A percentile compares a stretch with the other conserved stretches of the same genome.
Evolutionary conservation across 2,888 invertebrate genomes (phyloP).

Genomic region (Euspilapteryx auroguttella): DNA sequence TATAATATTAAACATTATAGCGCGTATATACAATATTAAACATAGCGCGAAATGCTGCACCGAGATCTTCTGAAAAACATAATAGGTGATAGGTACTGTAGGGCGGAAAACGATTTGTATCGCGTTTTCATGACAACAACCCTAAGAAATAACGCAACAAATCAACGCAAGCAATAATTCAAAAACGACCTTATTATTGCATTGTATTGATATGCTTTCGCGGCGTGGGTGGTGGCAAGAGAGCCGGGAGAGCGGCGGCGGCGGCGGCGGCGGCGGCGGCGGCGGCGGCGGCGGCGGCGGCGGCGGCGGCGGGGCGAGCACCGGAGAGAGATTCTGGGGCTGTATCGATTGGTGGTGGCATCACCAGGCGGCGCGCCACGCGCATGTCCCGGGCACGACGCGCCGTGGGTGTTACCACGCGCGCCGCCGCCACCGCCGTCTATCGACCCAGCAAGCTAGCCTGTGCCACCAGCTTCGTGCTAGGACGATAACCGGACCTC

Average conservation of each 20-base stretch:
- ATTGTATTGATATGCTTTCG: conserved; percentile 46
- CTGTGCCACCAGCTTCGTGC: neutral
- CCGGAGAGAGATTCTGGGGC: conserved; percentile 40
- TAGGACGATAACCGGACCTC: neutral
- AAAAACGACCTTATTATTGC: conserved; percentile 49
- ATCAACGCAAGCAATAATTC: conserved; percentile 27
- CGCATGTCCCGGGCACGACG: conserved; percentile 27
- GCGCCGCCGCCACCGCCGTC: conserved; percentile 8
- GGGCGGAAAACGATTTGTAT: no score
- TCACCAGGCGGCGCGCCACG: conserved; percentile 28
- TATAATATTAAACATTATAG: no score
- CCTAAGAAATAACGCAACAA: conserved; percentile 8
- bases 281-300: conserved; percentile 1
- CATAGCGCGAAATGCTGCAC: no score
- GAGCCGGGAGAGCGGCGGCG: conserved; percentile 1
- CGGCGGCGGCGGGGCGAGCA: conserved; percentile 20
- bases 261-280: conserved; percentile 19
- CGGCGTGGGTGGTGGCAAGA: conserved; percentile 1
- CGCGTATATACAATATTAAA: no score
- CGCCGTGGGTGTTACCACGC: conserved; percentile 12
- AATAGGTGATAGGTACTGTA: no score
- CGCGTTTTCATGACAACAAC: no score
- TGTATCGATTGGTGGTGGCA: conserved; percentile 50
- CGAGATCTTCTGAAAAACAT: no score
- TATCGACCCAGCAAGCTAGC: neutral